phyloP scores from a whole-genome alignment of 2,888 invertebrate species.

The Nomada ferruginata region DNA sequence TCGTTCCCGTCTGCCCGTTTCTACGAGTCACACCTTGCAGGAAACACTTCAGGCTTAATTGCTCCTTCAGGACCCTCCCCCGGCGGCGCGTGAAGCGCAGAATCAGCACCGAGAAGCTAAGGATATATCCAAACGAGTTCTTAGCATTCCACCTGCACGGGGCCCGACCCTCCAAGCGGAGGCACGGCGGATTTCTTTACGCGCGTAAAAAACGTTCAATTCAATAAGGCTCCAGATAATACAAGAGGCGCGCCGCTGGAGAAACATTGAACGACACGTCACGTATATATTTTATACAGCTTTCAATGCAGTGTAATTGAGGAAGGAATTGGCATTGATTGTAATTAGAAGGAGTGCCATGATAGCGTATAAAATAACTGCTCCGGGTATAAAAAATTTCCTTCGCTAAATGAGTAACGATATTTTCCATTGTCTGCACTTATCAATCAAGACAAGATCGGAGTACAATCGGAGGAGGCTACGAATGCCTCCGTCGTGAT shows the following conservation, averaged over 20 bases:
- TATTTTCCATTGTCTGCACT: background rate
- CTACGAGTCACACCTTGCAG: conserved; percentile 83
- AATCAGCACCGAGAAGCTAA: conserved; percentile 70
- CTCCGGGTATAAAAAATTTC: background rate
- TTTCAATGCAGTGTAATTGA: too few species aligned
- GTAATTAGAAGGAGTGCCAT: too few species aligned
- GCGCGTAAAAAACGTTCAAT: background rate
- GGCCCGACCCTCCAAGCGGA: conserved; percentile 32
- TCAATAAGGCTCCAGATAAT: too few species aligned
- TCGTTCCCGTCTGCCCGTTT: conserved; percentile 75
- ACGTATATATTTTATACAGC: too few species aligned
- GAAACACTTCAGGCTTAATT: conserved; percentile 83
- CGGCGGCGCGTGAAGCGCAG: conserved; percentile 69
- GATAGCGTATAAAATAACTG: background rate
- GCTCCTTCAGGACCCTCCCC: conserved; percentile 78
- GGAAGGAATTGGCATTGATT: too few species aligned
- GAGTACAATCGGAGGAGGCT: conserved; percentile 1
- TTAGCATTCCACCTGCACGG: conserved; percentile 69
- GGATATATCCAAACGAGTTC: conserved; percentile 74
- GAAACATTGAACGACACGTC: too few species aligned
- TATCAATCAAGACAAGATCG: background rate
- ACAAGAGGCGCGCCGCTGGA: too few species aligned
- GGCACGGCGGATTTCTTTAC: conserved; percentile 33
- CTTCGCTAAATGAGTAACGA: too few species aligned
- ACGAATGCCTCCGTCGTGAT: conserved; percentile 17